Percentiles rank a stretch among this genome's conserved stretches.
These are phyloP conservation scores for Drosophila tristis DNA, from an alignment of 1,140 invertebrate genomes.

Conservation along the genomic window DNA sequence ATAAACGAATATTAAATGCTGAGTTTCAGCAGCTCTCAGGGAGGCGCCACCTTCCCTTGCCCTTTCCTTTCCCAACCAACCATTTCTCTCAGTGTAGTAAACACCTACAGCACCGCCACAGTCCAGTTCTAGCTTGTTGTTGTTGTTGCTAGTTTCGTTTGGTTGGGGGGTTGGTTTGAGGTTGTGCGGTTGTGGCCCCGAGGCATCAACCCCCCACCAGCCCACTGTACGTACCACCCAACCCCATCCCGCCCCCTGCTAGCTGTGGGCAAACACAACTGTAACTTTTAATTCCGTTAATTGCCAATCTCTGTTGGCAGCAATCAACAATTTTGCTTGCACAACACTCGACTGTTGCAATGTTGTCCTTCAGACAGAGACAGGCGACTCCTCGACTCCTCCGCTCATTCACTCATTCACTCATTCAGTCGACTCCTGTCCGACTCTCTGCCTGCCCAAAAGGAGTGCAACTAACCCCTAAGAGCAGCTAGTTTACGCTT, in stretches of 20 bases:
- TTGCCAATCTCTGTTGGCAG: constrained; percentile 84
- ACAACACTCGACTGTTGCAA: constrained; percentile 83
- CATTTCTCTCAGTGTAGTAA: constrained; percentile 43
- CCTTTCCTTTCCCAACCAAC: too few relatives aligned
- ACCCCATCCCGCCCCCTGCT: constrained; percentile 25
- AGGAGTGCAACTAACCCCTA: too few relatives aligned
- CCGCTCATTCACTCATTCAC: too few relatives aligned
- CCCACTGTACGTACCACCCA: not conserved
- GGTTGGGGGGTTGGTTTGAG: constrained; percentile 8
- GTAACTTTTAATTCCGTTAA: constrained; percentile 84
- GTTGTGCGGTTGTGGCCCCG: constrained; percentile 32
- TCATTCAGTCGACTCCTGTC: not conserved
- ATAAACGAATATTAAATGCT: too few relatives aligned
- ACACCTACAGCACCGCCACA: constrained; percentile 48
- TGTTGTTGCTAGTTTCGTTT: constrained; percentile 44
- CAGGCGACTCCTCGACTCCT: constrained; percentile 45
- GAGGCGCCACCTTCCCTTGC: too few relatives aligned
- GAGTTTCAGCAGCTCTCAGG: too few relatives aligned
- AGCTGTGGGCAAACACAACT: constrained; percentile 73
- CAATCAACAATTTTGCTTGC: constrained; percentile 84
- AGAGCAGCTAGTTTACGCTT: constrained; percentile 67
- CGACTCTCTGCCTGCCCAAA: not conserved
- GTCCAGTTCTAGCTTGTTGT: constrained; percentile 39
- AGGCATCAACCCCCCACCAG: not conserved
- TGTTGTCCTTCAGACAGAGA: constrained; percentile 70